Evolutionary conservation across 2,888 invertebrate genomes (phyloP).

Genomic region (Celastrina argiolus): DNA sequence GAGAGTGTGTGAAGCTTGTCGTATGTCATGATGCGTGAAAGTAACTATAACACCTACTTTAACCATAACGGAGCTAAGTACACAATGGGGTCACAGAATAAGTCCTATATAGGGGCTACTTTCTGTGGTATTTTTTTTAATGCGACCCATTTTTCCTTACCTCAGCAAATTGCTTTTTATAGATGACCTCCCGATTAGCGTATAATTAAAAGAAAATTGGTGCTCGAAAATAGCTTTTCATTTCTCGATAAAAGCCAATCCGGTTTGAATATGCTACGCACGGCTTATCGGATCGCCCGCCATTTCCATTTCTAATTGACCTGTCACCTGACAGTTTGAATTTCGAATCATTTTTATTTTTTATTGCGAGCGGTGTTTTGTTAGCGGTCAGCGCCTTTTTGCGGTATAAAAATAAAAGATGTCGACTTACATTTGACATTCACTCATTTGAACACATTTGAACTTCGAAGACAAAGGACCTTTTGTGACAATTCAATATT

Average conservation of each 20-base stretch:
- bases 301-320: constrained; percentile 18
- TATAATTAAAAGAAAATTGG: constrained; percentile 11
- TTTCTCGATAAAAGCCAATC: constrained; percentile 9
- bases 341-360: constrained; percentile 14
- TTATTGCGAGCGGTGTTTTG: constrained; percentile 27
- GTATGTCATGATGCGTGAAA: constrained; percentile 11
- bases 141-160: neutral
- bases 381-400: constrained; percentile 34
- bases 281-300: constrained; percentile 14
- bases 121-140: neutral
- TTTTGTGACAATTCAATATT: constrained; percentile 10
- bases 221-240: constrained; percentile 7
- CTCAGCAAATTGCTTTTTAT: neutral
- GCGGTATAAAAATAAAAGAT: constrained; percentile 23
- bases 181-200: neutral
- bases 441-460: neutral
- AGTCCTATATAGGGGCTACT: neutral
- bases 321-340: constrained; percentile 18
- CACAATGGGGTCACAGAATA: neutral
- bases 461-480: neutral
- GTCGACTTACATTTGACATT: constrained; percentile 18
- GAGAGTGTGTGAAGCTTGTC: constrained; percentile 18
- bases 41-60: neutral
- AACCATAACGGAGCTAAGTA: neutral
- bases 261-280: neutral